Evolutionary conservation across 2,113 vertebrate species (phyloP).

Genomic region (Rhabdornis inornatus): DNA sequence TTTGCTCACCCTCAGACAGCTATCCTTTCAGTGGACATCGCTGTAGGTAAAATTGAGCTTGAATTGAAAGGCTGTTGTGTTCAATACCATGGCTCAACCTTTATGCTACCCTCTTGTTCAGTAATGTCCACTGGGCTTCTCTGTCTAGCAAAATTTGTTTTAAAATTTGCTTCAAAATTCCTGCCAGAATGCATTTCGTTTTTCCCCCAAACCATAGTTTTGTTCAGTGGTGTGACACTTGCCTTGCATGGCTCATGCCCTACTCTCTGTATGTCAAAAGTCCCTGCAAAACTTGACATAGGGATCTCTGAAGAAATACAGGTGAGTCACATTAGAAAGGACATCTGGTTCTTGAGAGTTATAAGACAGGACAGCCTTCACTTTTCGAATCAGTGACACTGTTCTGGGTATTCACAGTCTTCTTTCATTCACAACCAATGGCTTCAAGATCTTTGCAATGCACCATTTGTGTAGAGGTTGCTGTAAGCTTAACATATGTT

Average conservation of each 20-base stretch:
- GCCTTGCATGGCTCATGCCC: neutral
- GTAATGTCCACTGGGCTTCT: neutral
- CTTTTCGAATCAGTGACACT: neutral
- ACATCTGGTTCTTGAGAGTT: neutral
- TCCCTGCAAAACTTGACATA: conserved; percentile 36
- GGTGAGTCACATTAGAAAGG: neutral
- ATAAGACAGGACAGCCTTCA: neutral
- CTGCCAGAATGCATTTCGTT: neutral
- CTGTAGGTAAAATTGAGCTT: neutral
- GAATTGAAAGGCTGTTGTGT: neutral
- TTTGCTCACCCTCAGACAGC: neutral
- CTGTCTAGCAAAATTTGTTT: neutral
- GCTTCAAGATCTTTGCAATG: neutral
- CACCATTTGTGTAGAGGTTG: neutral
- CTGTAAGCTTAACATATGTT: neutral
- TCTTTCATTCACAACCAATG: neutral
- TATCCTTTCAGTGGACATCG: neutral
- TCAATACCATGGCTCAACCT: neutral
- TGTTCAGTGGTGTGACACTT: neutral
- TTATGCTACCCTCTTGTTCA: neutral
- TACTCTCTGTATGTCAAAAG: neutral
- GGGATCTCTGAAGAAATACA: conserved; percentile 65
- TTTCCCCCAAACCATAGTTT: neutral
- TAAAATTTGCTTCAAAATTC: neutral
- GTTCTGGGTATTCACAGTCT: neutral